Evolutionary conservation across 2,797 vertebrate genomes (phyloP), one percentile per base, ranked within the genome.

Genomic region (Trematomus bernacchii): DNA sequence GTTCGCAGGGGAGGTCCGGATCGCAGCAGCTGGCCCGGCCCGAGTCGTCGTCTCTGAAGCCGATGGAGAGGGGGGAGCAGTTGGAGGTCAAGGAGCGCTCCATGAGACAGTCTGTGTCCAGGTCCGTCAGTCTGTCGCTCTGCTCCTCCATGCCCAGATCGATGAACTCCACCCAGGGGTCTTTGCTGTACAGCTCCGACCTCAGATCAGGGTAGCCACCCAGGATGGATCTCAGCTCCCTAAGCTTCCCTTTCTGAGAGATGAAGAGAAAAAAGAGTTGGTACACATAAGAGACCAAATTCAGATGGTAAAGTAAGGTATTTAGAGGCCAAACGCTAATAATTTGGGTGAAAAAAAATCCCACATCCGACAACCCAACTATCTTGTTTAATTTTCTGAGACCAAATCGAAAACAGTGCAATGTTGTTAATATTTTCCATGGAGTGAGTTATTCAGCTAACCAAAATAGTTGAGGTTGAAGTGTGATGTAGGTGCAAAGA

Each of bases 121-220:
- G 90, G 33, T 94, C 94, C 33, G 94, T 95, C 18, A 92, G 89
- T 73, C 94, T 95, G 76, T 96, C 95, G 79, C 79, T 27, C 64
- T 89, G 71, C 79, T 98, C 97, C 59, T 99, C 97, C 9, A 98
- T 95, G 82, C 99, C 98, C 86, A 99, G 83, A 33, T 99, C 97
- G 73, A 99, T 98, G 89, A 98, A 99, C 65, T 99, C 98, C 79
- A 98, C 97, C 97, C 98, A 99, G 66, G 97, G 95, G 89, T 99
- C 97, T 0, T 93, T 95, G 44, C 90, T 96, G 88, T 95, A 96
- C 12, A 97, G 89, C 73, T 97, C 95, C 0, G 96, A 91, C 75
- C 97, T 96, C 81, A 96, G 95, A 77, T 69, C 92, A 53, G 94
- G 95, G 5, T 97, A 96, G 46, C 92, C 94, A 14, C 94, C 95